Conservation (phyloP, 2,113 vertebrate species). For the Panthera uncia region DNA sequence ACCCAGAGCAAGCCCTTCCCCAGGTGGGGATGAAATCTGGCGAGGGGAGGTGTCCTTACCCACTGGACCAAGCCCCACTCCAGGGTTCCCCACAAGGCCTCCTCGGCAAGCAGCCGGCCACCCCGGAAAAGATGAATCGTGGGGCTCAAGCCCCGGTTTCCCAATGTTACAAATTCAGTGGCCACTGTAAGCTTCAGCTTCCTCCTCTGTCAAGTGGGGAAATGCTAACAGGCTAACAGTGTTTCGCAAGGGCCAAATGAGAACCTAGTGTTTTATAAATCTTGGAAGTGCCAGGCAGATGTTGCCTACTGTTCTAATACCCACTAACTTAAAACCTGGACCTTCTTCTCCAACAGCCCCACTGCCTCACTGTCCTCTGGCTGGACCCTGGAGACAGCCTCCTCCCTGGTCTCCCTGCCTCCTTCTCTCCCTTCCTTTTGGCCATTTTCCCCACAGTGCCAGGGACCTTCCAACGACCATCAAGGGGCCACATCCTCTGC, state of each 20-base stretch:
- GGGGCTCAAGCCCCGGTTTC: neutral
- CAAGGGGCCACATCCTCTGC: neutral
- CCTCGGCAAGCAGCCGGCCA: neutral
- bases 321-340: neutral
- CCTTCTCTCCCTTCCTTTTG: neutral
- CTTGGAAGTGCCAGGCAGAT: neutral
- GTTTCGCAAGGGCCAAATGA: neutral
- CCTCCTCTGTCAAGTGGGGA: neutral
- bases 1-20: neutral
- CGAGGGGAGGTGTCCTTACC: neutral
- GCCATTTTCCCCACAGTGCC: neutral
- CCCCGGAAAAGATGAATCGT: neutral
- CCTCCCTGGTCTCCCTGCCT: neutral
- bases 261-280: neutral
- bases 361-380: neutral
- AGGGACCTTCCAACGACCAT: neutral
- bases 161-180: neutral
- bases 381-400: neutral
- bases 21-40: neutral
- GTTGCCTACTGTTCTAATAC: no score
- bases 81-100: neutral
- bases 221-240: neutral
- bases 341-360: neutral
- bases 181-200: neutral
- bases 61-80: neutral